Percentiles rank a stretch among this genome's conserved stretches.
These are phyloP conservation scores for Stenolophus ochropezus DNA, from an alignment of 2,888 invertebrate genomes.

Conservation along the genomic window DNA sequence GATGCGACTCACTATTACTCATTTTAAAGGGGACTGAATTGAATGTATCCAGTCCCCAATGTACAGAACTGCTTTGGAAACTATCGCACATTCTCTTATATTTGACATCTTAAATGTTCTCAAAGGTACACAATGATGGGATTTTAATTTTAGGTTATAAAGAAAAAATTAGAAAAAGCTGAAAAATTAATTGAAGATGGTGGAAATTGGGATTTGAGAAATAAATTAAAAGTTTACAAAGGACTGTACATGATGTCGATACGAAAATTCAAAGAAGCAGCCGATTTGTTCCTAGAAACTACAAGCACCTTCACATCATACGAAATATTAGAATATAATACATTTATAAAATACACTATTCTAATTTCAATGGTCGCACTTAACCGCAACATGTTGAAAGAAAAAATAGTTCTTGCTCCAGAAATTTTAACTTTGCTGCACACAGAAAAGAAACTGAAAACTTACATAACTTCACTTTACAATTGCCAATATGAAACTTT, in stretches of 20 bases:
- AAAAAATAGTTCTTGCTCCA: conserved; percentile 72
- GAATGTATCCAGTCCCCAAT: too few relatives aligned
- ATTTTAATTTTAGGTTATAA: conserved; percentile 65
- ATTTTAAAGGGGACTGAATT: too few relatives aligned
- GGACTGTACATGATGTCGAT: conserved; percentile 81
- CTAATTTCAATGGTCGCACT: conserved; percentile 71
- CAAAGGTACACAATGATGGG: too few relatives aligned
- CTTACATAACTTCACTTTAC: conserved; percentile 79
- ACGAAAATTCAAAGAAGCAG: conserved; percentile 80
- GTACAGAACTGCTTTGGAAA: too few relatives aligned
- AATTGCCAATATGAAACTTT: conserved; percentile 82
- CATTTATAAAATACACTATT: conserved; percentile 72
- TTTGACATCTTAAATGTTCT: too few relatives aligned
- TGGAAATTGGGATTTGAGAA: conserved; percentile 85
- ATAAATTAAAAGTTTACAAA: conserved; percentile 81
- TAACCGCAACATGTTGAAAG: conserved; percentile 69
- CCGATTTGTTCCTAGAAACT: conserved; percentile 80
- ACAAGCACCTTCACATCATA: conserved; percentile 85
- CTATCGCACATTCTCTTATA: too few relatives aligned
- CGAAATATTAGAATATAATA: conserved; percentile 82
- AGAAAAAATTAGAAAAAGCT: conserved; percentile 69
- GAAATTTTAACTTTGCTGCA: conserved; percentile 90
- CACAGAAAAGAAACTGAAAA: conserved; percentile 79
- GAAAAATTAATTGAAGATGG: conserved; percentile 68
- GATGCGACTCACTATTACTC: too few relatives aligned